phyloP scores from a whole-genome alignment of 2,888 invertebrate species.

The Latrodectus elegans region DNA sequence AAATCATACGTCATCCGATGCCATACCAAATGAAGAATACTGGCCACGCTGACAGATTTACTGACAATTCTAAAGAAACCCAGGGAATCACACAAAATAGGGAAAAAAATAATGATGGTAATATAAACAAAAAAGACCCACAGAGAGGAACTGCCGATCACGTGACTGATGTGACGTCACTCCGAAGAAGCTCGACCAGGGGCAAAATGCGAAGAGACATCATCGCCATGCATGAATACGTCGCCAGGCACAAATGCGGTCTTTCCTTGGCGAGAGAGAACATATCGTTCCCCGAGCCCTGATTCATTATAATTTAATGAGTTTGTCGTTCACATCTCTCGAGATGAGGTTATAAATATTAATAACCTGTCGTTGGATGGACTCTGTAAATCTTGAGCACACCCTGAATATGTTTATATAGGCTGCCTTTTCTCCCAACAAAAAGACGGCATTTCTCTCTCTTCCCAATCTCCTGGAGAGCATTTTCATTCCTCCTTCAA shows the following conservation, averaged over 20 bases:
- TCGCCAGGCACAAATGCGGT: slow-evolving; percentile 1
- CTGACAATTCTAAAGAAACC: too few species aligned
- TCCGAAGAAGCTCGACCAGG: slow-evolving; percentile 13
- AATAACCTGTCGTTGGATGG: slow-evolving; percentile 59
- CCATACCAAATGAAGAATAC: too few species aligned
- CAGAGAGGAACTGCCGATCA: slow-evolving; percentile 24
- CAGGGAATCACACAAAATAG: too few species aligned
- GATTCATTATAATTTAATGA: slow-evolving; percentile 69
- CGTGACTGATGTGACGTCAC: slow-evolving; percentile 52
- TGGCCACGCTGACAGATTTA: too few species aligned
- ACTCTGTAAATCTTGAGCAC: slow-evolving; percentile 50
- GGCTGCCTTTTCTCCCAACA: background rate
- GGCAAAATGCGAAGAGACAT: slow-evolving; percentile 45
- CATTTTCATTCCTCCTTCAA: background rate
- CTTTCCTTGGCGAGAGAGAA: slow-evolving; percentile 7
- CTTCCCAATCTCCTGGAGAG: background rate
- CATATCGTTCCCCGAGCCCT: slow-evolving; percentile 10
- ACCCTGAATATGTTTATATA: slow-evolving; percentile 2
- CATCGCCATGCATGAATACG: background rate
- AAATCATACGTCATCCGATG: too few species aligned
- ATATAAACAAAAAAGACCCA: too few species aligned
- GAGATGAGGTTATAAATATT: slow-evolving; percentile 66
- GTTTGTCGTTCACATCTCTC: slow-evolving; percentile 58
- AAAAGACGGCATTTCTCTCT: background rate
- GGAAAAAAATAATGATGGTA: too few species aligned